A percentile compares a stretch with the other conserved stretches of the same genome.
phyloP scores from a whole-genome alignment of 2,797 vertebrate genomes.

The Cercopithecus mitis region DNA sequence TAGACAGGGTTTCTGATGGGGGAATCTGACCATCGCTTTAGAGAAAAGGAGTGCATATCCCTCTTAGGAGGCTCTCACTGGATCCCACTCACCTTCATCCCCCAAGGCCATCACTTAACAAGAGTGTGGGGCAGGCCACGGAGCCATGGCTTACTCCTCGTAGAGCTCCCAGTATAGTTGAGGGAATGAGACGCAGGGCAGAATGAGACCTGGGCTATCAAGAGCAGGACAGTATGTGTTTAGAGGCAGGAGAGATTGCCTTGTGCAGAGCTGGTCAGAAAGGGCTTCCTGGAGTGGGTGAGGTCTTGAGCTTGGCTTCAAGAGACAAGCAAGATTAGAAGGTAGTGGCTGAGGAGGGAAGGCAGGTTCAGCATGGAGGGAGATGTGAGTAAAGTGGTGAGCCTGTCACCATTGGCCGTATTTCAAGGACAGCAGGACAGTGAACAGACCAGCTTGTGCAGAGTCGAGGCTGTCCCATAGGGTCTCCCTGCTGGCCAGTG shows the following conservation, averaged over 20 bases:
- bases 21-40: not conserved
- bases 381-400: not conserved
- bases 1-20: not conserved
- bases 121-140: not conserved
- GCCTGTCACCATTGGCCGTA: rapidly evolving
- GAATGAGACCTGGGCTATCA: not conserved
- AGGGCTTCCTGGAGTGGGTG: not conserved
- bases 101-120: not conserved
- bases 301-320: not conserved
- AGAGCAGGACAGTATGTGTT: not conserved
- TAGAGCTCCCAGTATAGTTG: not conserved
- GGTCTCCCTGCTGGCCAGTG: rapidly evolving
- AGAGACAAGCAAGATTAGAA: too few species aligned
- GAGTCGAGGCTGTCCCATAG: not conserved
- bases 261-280: not conserved
- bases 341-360: rapidly evolving
- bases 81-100: not conserved
- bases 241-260: not conserved
- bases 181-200: not conserved
- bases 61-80: not conserved
- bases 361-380: rapidly evolving
- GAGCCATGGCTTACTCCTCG: not conserved
- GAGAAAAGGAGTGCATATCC: not conserved
- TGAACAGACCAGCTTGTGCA: not conserved
- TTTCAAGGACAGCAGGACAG: not conserved